Evolutionary conservation across 1,140 invertebrate species (phyloP), one percentile per base, ranked within the genome.

Genomic region (Philopotamus ludificatus): DNA sequence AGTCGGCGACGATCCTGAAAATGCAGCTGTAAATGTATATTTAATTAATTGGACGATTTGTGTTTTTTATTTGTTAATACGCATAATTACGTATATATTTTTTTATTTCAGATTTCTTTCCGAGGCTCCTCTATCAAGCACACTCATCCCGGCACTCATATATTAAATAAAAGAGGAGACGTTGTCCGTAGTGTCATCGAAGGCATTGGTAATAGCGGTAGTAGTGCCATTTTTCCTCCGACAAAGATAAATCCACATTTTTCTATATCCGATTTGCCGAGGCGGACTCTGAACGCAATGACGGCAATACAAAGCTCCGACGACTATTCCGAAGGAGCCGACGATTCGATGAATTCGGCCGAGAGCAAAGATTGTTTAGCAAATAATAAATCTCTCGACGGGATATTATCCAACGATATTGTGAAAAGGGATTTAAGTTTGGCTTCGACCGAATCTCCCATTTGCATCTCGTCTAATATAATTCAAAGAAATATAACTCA

Each of bases 1-100:
- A 75, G 78, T 45, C 73, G 76, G 3, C 71, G 71, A 60, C 72
- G 75, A 74, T 73, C 58, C 62, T 20, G 62, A 66, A 21, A 51
- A 69, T 25, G 23, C 64, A 20, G 58, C 50, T 9, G 55, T 70
- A 10, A 44, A 60, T 66, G 44, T 65, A 61, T 57, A 68, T 51
- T 18, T 67, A 44, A 63, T 39, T 16, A 55, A 20, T n/a, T 55
- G 8, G 4, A 47, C 41, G 12, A 23, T 51, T 39, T 51, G 18
- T 51, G 9, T 41, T 57, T 9, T 12, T 47, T 49, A 16, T 34
- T 57, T 18, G 16, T 12, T 57, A 15, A 34, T 15, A 15, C 16
- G n/a, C 16, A 34, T 47, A n/a, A n/a, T n/a, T n/a, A n/a, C n/a
- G n/a, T n/a, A n/a, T n/a, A n/a, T n/a, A n/a, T n/a, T n/a, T 45